Conservation (phyloP, 2,797 vertebrate genomes). For the Callimico goeldii region DNA sequence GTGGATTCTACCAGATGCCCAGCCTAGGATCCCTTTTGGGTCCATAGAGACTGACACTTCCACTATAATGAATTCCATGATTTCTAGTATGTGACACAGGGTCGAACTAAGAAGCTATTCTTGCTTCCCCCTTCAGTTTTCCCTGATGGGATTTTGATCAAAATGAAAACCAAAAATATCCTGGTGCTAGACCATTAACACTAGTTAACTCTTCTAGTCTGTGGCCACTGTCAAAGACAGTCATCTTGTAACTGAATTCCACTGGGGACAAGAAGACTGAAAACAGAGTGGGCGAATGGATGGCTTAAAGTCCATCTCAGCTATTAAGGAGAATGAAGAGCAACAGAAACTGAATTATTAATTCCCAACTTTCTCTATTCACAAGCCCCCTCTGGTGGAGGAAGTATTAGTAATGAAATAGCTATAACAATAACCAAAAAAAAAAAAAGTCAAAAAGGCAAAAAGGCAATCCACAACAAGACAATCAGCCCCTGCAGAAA, state of each 20-base stretch:
- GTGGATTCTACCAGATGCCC: background rate
- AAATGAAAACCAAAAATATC: background rate
- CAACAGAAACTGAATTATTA: constrained; percentile 4
- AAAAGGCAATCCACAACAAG: background rate
- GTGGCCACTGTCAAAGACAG: background rate
- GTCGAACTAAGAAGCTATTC: background rate
- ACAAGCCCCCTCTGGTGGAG: constrained; percentile 68
- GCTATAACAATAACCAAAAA: background rate
- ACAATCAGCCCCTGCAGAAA: background rate
- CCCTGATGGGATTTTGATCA: background rate
- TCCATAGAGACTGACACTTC: background rate
- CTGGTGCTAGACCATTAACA: background rate
- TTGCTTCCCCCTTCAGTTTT: background rate
- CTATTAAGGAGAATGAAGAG: background rate
- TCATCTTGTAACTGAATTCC: background rate
- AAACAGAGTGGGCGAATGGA: background rate
- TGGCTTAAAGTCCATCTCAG: background rate
- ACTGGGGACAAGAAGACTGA: background rate
- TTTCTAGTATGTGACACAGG: background rate
- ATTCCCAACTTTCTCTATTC: constrained; percentile 43
- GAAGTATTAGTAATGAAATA: constrained; percentile 45
- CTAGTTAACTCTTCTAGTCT: background rate
- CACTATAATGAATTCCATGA: background rate
- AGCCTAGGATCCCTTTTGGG: background rate
- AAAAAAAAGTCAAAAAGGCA: too few species aligned